phyloP scores from a whole-genome alignment of 1,140 invertebrate species.

The Neodiprion fabricii region DNA sequence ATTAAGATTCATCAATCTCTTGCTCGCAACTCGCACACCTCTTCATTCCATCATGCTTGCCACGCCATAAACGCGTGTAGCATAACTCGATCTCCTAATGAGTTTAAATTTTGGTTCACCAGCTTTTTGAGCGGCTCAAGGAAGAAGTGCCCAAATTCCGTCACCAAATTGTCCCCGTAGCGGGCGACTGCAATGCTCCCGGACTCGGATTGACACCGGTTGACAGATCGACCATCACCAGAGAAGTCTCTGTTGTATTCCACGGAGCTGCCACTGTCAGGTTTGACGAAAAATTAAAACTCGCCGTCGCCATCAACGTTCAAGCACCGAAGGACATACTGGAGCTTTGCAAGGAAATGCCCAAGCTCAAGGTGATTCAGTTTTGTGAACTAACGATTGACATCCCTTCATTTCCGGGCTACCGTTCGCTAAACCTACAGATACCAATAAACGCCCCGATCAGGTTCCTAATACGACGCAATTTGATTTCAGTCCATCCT shows the following conservation, averaged over 20 bases:
- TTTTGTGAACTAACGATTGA: constrained; percentile 48
- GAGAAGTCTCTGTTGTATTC: constrained; percentile 74
- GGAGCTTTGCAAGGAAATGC: constrained; percentile 70
- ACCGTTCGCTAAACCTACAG: constrained; percentile 17
- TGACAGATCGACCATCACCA: constrained; percentile 56
- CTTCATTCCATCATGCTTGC: no score
- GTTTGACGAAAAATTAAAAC: constrained; percentile 73
- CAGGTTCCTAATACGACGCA: background rate
- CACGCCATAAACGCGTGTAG: no score
- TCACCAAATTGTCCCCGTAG: constrained; percentile 67
- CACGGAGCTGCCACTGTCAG: constrained; percentile 74
- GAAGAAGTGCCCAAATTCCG: constrained; percentile 66
- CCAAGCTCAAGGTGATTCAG: constrained; percentile 65
- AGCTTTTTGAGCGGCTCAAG: constrained; percentile 68
- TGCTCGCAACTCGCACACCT: no score
- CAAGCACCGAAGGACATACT: constrained; percentile 70
- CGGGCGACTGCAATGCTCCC: constrained; percentile 63
- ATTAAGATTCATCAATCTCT: no score
- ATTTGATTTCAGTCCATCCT: constrained; percentile 61
- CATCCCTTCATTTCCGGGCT: constrained; percentile 28
- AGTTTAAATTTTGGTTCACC: constrained; percentile 31
- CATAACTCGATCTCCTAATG: background rate
- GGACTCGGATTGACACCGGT: constrained; percentile 59
- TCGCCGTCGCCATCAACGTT: constrained; percentile 74
- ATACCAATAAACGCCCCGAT: no score